These are phyloP conservation scores for Pseudoatta argentina DNA, from an alignment of 1,140 invertebrate species.

Conservation along the genomic window DNA sequence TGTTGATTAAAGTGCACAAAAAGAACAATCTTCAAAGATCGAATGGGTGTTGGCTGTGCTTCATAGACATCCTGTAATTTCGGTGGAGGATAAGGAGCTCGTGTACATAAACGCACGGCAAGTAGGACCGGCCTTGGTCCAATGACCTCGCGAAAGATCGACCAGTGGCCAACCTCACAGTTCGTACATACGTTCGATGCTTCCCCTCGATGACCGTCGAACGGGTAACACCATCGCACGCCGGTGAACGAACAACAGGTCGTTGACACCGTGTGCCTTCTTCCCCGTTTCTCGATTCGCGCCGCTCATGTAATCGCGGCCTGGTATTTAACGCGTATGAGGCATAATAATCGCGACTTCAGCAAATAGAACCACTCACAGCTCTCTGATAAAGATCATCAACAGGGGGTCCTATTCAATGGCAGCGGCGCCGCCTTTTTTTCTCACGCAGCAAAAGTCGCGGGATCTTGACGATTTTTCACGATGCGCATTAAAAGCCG, in stretches of 20 bases:
- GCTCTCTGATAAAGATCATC: neutral
- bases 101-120: constrained; percentile 59
- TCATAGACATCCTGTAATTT: constrained; percentile 15
- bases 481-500: neutral
- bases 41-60: constrained; percentile 48
- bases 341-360: constrained; percentile 17
- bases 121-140: constrained; percentile 81
- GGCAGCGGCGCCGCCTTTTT: neutral
- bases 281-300: constrained; percentile 36
- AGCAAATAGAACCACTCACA: neutral
- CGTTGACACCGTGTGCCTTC: constrained; percentile 49
- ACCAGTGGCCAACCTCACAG: constrained; percentile 55
- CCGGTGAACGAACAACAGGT: constrained; percentile 43
- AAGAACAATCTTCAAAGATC: constrained; percentile 59
- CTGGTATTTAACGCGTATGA: constrained; percentile 46
- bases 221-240: constrained; percentile 28
- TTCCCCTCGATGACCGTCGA: constrained; percentile 52
- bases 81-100: constrained; percentile 17
- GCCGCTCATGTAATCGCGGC: constrained; percentile 41
- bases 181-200: constrained; percentile 58
- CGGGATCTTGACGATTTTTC: constrained; percentile 7
- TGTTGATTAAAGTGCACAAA: constrained; percentile 14
- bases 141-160: constrained; percentile 78
- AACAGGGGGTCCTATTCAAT: neutral
- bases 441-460: neutral